Evolutionary conservation across 1,140 invertebrate species (phyloP), one percentile per base, ranked within the genome.

Genomic region (Meteorus sp.): DNA sequence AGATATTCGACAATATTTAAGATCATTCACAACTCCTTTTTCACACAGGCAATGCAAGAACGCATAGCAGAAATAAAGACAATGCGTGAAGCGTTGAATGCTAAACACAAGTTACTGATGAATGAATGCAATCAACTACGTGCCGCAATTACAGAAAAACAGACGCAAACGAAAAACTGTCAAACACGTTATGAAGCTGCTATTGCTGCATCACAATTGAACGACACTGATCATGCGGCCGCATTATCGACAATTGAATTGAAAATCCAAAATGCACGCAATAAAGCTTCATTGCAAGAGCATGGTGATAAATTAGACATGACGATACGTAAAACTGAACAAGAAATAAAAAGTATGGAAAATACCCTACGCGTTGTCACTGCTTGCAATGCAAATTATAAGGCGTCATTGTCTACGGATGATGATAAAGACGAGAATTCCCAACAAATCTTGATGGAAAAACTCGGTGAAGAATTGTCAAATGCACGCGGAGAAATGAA

Each of bases 301-400:
- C 81, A 85, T 64, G 89, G 89, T n/a, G 87, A 89, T 63, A 74
- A 83, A 41, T 75, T 90, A 59, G 89, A 91, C 71, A 80, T 79
- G 2, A 82, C 85, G 47, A 86, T 90, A 13, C 74, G 80, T 60
- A 85, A 84, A 66, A 82, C 84, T 17, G 89, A 90, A 75, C 76
- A 83, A 25, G 89, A 91, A 72, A 88, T 90, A 58, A 77, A 84
- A 15, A 88, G 88, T 25, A 85, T 90, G 76, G 89, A 91, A 72
- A 89, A 88, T 65, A 89, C 88, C 9, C 68, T 91, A 57, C 84
- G 84, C 25, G 74, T 89, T 4, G 79, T 90, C 7, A 87, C 87
- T 69, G 72, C 81, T n/a, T 84, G 86, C 43, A 89, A 90, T 67
- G 73, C 72, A 9, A 84, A 84, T 62, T 88, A 84, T 65, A 81